A percentile compares a stretch with the other conserved stretches of the same genome.
Evolutionary conservation across 37 sponge, comb jelly and placozoan genomes (phyloP).

Genomic region (Bolinopsis microptera): DNA sequence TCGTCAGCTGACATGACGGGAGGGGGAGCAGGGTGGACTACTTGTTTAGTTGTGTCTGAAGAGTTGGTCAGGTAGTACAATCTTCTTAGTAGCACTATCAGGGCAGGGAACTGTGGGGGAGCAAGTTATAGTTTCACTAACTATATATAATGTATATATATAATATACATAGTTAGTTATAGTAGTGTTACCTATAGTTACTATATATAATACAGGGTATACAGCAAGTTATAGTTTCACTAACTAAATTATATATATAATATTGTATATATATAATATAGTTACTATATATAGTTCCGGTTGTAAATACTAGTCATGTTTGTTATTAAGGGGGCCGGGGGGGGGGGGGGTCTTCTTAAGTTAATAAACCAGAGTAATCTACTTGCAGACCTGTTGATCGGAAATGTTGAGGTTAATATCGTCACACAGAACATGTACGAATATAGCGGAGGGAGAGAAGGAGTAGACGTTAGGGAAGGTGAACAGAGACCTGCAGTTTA

Average conservation of each 20-base stretch:
- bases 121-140: background rate
- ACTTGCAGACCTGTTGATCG: conserved; percentile 63
- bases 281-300: no score
- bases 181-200: no score
- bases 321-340: no score
- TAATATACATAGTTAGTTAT: no score
- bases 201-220: no score
- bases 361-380: no score
- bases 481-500: conserved; percentile 50
- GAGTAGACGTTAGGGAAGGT: conserved; percentile 45
- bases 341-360: no score
- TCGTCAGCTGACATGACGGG: conserved; percentile 53
- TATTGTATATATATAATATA: no score
- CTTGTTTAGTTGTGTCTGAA: conserved; percentile 60
- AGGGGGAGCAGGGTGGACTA: background rate
- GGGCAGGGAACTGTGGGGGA: conserved; percentile 25
- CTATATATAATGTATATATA: no score
- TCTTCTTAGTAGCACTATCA: conserved; percentile 58
- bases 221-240: no score
- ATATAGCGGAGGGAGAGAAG: conserved; percentile 55
- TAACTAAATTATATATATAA: no score
- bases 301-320: no score
- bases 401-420: conserved; percentile 51
- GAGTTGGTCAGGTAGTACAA: conserved; percentile 8
- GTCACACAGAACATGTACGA: conserved; percentile 43